These are phyloP conservation scores for Triplophysa siluroides DNA, from an alignment of 2,113 vertebrate genomes.

Conservation along the genomic window DNA sequence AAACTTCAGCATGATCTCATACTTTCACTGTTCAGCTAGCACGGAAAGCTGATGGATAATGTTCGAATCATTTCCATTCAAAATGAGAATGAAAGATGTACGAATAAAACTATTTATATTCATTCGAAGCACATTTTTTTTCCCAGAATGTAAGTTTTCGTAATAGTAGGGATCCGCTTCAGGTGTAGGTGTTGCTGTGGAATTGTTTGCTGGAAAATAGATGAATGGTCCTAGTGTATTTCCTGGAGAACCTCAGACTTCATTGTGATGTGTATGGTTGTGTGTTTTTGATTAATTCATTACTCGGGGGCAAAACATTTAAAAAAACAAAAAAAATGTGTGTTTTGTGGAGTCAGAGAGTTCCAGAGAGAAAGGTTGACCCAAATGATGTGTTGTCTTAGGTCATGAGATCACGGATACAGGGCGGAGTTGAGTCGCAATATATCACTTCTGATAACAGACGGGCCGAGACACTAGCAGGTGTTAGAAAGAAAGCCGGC, in stretches of 20 bases:
- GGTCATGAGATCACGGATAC: conserved; percentile 41
- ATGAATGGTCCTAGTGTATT: background rate
- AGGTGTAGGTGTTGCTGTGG: background rate
- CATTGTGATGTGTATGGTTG: background rate
- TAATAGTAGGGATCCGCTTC: background rate
- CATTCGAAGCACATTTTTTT: background rate
- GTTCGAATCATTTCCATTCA: conserved; percentile 20
- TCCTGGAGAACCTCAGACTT: background rate
- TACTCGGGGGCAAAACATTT: background rate
- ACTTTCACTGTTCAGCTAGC: conserved; percentile 20
- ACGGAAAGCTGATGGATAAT: background rate
- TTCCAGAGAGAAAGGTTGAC: background rate
- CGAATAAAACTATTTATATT: background rate
- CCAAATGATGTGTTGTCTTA: conserved; percentile 9
- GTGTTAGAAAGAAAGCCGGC: conserved; percentile 60
- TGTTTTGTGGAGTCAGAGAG: background rate
- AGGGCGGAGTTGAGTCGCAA: conserved; percentile 41
- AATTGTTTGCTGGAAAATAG: background rate
- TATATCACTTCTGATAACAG: conserved; percentile 71
- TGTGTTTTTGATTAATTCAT: background rate
- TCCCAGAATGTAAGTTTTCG: too few relatives aligned
- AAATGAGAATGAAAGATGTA: background rate
- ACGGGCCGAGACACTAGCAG: conserved; percentile 66
- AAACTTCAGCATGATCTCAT: conserved; percentile 25
- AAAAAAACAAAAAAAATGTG: background rate